These are phyloP conservation scores for Hirudinaria manillensis DNA, from an alignment of 2,888 invertebrate species.

Conservation along the genomic window DNA sequence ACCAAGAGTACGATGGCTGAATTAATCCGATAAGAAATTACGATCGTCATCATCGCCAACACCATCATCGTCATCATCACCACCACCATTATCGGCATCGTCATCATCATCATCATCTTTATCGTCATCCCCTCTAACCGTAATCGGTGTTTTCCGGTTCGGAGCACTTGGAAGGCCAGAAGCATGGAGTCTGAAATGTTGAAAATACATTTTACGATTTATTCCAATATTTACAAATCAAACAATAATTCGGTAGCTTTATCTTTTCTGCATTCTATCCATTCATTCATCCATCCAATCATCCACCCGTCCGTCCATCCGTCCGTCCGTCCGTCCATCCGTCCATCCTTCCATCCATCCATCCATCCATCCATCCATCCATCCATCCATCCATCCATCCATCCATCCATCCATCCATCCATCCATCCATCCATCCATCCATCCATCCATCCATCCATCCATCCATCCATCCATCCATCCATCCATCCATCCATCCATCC, in stretches of 20 bases:
- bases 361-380: too few species aligned
- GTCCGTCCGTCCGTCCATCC: too few species aligned
- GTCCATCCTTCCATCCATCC: too few species aligned
- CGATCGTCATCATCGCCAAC: conserved; percentile 10
- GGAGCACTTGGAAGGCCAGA: conserved; percentile 93
- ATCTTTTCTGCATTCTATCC: background rate
- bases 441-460: too few species aligned
- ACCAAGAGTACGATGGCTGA: background rate
- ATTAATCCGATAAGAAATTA: conserved; percentile 1
- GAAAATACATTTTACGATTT: background rate
- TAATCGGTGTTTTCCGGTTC: conserved; percentile 99
- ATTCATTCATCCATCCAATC: too few species aligned
- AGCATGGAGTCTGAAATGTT: conserved; percentile 83
- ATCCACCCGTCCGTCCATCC: too few species aligned
- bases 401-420: too few species aligned
- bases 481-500: too few species aligned
- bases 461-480: too few species aligned
- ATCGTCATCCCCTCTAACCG: conserved; percentile 61
- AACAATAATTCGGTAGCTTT: background rate
- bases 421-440: too few species aligned
- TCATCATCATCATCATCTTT: background rate
- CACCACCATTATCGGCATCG: conserved; percentile 12
- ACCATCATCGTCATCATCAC: conserved; percentile 22
- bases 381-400: too few species aligned
- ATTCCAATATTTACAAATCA: too few species aligned